Conservation (phyloP, 2,888 invertebrate genomes). For the Eilema depressum region DNA sequence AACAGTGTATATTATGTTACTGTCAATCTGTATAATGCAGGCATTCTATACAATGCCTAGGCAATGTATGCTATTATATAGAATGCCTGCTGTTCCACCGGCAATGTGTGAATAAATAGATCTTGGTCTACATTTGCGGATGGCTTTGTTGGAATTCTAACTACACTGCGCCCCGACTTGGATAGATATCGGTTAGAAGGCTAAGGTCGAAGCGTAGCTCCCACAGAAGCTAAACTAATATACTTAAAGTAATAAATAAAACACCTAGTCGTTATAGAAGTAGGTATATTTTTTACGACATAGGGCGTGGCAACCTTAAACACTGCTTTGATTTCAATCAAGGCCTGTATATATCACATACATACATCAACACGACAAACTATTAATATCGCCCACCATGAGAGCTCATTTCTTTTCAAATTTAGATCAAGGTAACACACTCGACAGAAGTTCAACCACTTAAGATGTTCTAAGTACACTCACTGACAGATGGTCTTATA, state of each 20-base stretch:
- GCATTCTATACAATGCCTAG: too few species aligned
- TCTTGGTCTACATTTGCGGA: too few species aligned
- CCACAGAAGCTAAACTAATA: background rate
- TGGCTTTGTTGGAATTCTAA: too few species aligned
- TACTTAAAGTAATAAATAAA: background rate
- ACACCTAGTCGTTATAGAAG: background rate
- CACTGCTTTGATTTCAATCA: conserved; percentile 31
- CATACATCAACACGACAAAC: conserved; percentile 53
- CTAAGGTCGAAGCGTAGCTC: too few species aligned
- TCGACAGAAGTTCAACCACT: conserved; percentile 52
- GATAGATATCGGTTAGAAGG: too few species aligned
- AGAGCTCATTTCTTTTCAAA: conserved; percentile 53
- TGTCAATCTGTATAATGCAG: too few species aligned
- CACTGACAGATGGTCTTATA: conserved; percentile 28
- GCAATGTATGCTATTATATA: too few species aligned
- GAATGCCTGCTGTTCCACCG: too few species aligned
- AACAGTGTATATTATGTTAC: too few species aligned
- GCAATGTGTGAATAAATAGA: too few species aligned
- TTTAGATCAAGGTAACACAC: conserved; percentile 64
- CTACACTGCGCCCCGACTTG: too few species aligned
- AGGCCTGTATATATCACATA: conserved; percentile 37
- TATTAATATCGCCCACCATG: conserved; percentile 61
- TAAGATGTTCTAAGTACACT: conserved; percentile 40
- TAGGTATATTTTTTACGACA: background rate
- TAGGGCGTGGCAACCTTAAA: conserved; percentile 22